Conservation (phyloP, 2,113 vertebrate genomes). For the Platycercus adscitus region DNA sequence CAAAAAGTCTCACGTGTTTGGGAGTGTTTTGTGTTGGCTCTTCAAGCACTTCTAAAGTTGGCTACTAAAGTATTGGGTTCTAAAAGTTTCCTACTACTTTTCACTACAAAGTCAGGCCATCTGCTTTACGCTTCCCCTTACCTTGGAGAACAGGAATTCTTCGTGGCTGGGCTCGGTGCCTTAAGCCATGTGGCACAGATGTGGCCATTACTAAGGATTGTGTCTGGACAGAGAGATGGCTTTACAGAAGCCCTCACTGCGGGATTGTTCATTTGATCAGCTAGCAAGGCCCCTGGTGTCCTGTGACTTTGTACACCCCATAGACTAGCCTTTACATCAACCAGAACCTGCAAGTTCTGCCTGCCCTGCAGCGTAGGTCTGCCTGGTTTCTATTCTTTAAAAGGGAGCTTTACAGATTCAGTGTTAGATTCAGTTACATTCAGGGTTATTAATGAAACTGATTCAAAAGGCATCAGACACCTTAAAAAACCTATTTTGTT, state of each 20-base stretch:
- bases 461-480: not conserved
- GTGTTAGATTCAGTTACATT: not conserved
- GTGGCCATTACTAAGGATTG: not conserved
- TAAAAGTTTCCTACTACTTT: not conserved
- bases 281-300: not conserved
- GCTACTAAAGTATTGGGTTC: not conserved
- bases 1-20: rapidly evolving
- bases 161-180: not conserved
- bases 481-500: not conserved
- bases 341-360: not conserved
- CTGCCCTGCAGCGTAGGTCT: not conserved
- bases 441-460: not conserved
- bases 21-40: not conserved
- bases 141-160: not conserved
- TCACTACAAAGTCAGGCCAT: not conserved
- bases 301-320: not conserved
- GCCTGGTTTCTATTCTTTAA: not conserved
- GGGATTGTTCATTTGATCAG: not conserved
- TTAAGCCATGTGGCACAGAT: not conserved
- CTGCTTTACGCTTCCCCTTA: not conserved
- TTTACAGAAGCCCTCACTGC: not conserved
- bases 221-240: not conserved
- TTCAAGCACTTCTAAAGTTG: not conserved
- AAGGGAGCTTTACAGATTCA: not conserved
- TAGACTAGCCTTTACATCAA: not conserved